These are phyloP conservation scores for Alloscopus bannaensis DNA, from an alignment of 2,888 invertebrate genomes.

Conservation along the genomic window DNA sequence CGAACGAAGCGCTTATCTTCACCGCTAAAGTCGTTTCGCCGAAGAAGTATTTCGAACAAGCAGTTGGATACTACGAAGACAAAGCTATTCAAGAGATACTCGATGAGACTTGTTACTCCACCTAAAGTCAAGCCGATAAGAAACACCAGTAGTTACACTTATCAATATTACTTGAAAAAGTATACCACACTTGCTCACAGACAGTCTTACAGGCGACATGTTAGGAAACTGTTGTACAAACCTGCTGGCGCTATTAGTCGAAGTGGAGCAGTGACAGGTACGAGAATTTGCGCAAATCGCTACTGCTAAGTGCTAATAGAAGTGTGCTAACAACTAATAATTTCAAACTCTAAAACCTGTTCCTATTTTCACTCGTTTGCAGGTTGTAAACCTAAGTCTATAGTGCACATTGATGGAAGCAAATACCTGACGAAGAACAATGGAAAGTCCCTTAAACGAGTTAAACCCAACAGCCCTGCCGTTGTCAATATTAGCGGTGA, in stretches of 20 bases:
- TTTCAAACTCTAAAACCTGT: too few species aligned
- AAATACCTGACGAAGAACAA: constrained; percentile 42
- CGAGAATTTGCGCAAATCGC: too few species aligned
- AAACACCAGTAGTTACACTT: not conserved
- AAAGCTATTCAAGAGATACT: constrained; percentile 40
- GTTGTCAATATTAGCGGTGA: constrained; percentile 9
- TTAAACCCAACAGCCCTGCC: not conserved
- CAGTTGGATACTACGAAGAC: constrained; percentile 3
- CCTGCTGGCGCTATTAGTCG: not conserved
- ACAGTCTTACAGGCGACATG: too few species aligned
- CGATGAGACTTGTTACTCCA: constrained; percentile 33
- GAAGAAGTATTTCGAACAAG: not conserved
- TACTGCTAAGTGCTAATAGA: too few species aligned
- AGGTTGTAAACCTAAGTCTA: not conserved
- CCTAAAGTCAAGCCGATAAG: not conserved
- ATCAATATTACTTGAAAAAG: constrained; percentile 19
- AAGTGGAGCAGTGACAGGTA: not conserved
- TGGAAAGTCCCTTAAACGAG: constrained; percentile 38
- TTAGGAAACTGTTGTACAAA: too few species aligned
- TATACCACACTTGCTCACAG: constrained; percentile 6
- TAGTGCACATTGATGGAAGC: constrained; percentile 47
- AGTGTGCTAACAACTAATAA: too few species aligned
- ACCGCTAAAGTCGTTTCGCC: not conserved
- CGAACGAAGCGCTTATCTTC: constrained; percentile 20
- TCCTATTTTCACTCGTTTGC: too few species aligned